These are phyloP conservation scores for Smutsia temminckii DNA, from an alignment of 2,797 vertebrate genomes.

Conservation along the genomic window DNA sequence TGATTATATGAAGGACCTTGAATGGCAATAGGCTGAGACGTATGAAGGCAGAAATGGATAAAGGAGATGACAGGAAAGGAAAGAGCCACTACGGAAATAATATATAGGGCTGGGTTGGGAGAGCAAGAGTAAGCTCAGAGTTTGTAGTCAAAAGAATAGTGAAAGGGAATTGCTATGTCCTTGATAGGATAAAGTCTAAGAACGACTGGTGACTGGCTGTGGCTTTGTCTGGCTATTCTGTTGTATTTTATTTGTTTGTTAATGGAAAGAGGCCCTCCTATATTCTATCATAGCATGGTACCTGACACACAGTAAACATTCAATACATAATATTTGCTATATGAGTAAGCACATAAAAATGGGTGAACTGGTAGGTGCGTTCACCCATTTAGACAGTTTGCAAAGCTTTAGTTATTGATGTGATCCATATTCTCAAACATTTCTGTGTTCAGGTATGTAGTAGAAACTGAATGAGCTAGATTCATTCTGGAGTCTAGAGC, in stretches of 20 bases:
- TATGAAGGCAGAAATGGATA: background rate
- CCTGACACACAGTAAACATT: background rate
- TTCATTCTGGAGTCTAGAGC: background rate
- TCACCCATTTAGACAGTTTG: background rate
- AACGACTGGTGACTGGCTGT: background rate
- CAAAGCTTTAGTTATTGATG: background rate
- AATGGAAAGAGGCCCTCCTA: background rate
- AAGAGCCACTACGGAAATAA: background rate
- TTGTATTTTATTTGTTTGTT: background rate
- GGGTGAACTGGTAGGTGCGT: background rate
- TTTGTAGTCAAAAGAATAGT: background rate
- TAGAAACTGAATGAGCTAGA: background rate
- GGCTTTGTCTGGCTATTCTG: background rate
- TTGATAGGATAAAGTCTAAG: background rate
- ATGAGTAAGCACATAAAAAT: background rate
- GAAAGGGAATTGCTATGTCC: accelerated
- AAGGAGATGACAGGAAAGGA: background rate
- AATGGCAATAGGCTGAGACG: background rate
- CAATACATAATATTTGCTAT: background rate
- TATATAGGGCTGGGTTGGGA: background rate
- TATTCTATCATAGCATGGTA: background rate
- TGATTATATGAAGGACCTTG: background rate
- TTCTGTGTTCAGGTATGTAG: background rate
- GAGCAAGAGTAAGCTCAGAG: background rate
- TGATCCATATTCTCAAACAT: background rate